Base-by-base conservation (phyloP, 2,888 invertebrate species). In the Cantharis lateralis region DNA sequence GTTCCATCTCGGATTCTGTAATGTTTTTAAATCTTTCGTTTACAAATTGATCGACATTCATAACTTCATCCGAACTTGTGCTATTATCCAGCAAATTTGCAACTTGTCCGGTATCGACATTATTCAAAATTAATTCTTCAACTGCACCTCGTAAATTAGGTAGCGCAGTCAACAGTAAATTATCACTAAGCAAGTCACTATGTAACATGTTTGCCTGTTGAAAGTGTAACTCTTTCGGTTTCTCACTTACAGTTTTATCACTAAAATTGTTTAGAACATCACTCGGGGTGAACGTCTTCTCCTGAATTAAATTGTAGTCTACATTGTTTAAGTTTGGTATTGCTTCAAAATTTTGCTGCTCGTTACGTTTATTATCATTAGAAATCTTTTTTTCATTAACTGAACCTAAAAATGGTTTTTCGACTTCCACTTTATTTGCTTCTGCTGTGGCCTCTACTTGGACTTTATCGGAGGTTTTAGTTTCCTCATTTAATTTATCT, bases 21-120 rank as follows among this genome's bases (percentile, higher is more conserved):
- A 88, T 84, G 76, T 85, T 87, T 75, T 87, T 87, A 82, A 88
- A 87, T 68, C 88, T 82, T 80, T 88, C 88, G 80, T 87, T 88
- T 3, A 88, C 88, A 81, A 88, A 87, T 76, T 88, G 88, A 84
- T 88, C 88, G 0, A 88, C 88, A 80, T 88, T 88, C 87, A 88
- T 87, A 26, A 88, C 85, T 83, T 88, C 88, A 80, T 87, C 87
- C 0, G 87, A 87, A 81, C 85, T 86, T 15, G 85, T 85, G 20
- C 86, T 87, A 64, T 86, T 86, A 79, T 88, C 88, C 71, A 88
- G 79, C 24, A 87, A 82, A 76, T 82, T 84, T 15, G 80, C 78
- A 26, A 81, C 82, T 62, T 85, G 83, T 48, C 83, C 84, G 5
- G 83, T 81, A 74, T 86, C 85, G 0, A 85, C 84, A 70, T 82